Evolutionary conservation across 1,140 invertebrate species (phyloP).

Genomic region (Diprion similis): DNA sequence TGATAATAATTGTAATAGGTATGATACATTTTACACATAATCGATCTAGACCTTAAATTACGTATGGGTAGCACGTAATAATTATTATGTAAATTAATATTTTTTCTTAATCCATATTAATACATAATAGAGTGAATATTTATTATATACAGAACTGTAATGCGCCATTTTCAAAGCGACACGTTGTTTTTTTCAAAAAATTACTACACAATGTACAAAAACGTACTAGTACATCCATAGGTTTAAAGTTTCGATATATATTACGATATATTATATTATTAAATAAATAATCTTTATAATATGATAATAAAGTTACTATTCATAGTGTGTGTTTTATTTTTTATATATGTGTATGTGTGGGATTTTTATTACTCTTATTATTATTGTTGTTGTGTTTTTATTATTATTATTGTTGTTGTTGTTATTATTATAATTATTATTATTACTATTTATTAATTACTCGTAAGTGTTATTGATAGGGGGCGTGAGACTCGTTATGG

Average conservation of each 20-base stretch:
- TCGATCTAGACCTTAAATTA: conserved; percentile 44
- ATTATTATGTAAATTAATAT: conserved; percentile 7
- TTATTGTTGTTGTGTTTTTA: conserved; percentile 28
- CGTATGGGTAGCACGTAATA: conserved; percentile 31
- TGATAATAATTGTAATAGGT: conserved; percentile 35
- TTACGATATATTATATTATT: conserved; percentile 44
- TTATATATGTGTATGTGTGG: conserved; percentile 44
- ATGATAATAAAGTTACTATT: conserved; percentile 57
- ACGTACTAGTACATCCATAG: conserved; percentile 1
- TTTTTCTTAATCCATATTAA: background rate
- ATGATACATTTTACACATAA: conserved; percentile 50
- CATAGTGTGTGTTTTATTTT: conserved; percentile 27
- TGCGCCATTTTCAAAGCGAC: background rate
- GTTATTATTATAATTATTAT: conserved; percentile 34
- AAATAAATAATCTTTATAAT: conserved; percentile 61
- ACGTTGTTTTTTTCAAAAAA: conserved; percentile 3
- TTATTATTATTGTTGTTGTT: conserved; percentile 41
- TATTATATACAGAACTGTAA: conserved; percentile 39
- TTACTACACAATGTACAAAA: conserved; percentile 8
- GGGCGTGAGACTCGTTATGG: conserved; percentile 17
- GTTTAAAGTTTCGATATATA: background rate
- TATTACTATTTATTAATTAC: conserved; percentile 31
- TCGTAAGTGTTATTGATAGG: conserved; percentile 9
- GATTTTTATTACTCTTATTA: conserved; percentile 49
- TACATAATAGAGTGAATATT: conserved; percentile 21